A percentile compares a stretch with the other conserved stretches of the same genome.
Conservation (phyloP, 2,113 vertebrate genomes). For the rabbit (Oryctolagus cuniculus) region DNA sequence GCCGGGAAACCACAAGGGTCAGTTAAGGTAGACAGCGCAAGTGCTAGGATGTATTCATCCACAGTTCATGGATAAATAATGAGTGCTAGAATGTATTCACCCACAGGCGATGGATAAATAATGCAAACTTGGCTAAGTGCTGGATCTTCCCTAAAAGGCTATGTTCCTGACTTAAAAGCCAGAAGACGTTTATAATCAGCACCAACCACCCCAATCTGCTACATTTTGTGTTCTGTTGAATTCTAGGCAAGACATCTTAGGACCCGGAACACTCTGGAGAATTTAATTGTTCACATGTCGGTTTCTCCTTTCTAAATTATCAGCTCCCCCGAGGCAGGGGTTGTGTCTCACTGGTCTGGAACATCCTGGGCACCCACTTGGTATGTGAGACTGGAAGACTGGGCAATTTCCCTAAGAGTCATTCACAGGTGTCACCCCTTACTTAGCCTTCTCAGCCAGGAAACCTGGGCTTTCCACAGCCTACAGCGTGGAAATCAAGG, state of each 20-base stretch:
- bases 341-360: not conserved
- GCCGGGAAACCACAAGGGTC: slow-evolving; percentile 15
- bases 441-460: not conserved
- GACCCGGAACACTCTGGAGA: not conserved
- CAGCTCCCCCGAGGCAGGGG: not conserved
- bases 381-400: not conserved
- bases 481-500: not conserved
- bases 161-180: not conserved
- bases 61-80: too few species aligned
- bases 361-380: not conserved
- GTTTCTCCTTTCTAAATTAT: slow-evolving; percentile 16
- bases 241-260: not conserved
- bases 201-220: not conserved
- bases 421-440: not conserved
- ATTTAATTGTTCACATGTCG: not conserved
- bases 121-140: not conserved
- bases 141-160: not conserved
- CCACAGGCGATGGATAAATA: not conserved
- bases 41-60: not conserved
- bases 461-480: not conserved
- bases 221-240: not conserved
- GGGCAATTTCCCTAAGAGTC: not conserved
- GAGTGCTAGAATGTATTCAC: not conserved
- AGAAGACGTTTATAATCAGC: not conserved
- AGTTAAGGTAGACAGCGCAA: not conserved